Evolutionary conservation across 2,888 invertebrate species (phyloP).

Genomic region (Endomychus coccineus): DNA sequence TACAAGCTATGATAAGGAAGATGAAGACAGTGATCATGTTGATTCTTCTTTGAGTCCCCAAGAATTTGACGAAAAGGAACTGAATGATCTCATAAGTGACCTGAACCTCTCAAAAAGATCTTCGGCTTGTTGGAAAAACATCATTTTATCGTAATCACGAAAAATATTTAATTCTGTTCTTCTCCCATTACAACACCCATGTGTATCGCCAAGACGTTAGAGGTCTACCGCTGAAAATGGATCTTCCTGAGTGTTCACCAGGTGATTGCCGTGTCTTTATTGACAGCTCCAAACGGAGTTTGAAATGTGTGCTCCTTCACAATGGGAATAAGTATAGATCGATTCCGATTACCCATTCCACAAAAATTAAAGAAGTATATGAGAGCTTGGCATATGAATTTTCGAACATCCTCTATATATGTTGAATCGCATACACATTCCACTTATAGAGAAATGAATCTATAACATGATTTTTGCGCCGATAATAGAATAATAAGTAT

Average conservation of each 20-base stretch:
- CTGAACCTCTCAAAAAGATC: not conserved
- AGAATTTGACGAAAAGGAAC: not conserved
- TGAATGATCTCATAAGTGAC: not conserved
- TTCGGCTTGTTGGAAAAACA: not conserved
- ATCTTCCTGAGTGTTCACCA: conserved; percentile 16
- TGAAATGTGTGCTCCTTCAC: conserved; percentile 11
- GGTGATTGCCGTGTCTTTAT: conserved; percentile 23
- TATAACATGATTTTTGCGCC: too few species aligned
- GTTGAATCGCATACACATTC: too few species aligned
- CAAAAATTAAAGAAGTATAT: conserved; percentile 1
- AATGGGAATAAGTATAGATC: conserved; percentile 10
- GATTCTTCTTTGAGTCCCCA: not conserved
- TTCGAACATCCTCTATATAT: too few species aligned
- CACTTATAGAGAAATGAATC: too few species aligned
- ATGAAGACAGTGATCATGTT: conserved; percentile 1
- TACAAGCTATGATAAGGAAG: too few species aligned
- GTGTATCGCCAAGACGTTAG: not conserved
- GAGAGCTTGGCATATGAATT: too few species aligned
- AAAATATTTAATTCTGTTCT: not conserved
- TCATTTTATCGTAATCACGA: not conserved
- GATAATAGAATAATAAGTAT: not conserved
- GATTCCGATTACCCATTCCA: conserved; percentile 9
- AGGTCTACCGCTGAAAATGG: not conserved
- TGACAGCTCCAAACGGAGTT: conserved; percentile 20
- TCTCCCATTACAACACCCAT: not conserved